Evolutionary conservation across 2,113 vertebrate species (phyloP).

Genomic region (Pomatostomus ruficeps): DNA sequence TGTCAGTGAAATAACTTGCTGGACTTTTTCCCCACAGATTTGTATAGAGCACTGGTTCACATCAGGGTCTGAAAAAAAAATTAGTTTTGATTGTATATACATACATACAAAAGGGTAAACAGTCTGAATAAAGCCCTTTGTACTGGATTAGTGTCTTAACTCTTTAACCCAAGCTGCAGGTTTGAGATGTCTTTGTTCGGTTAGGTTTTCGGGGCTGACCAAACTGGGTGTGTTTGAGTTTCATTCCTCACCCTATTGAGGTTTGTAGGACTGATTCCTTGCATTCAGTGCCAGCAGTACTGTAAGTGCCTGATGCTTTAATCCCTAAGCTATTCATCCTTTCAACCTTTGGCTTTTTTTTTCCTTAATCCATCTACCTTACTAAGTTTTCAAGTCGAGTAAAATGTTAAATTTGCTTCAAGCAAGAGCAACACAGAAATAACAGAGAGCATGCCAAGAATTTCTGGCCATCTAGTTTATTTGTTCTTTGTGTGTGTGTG

Average conservation of each 20-base stretch:
- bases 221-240: slow-evolving; percentile 38
- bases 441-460: slow-evolving; percentile 19
- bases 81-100: slow-evolving; percentile 62
- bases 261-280: slow-evolving; percentile 56
- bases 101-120: slow-evolving; percentile 52
- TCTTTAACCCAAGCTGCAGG: slow-evolving; percentile 64
- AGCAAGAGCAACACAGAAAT: slow-evolving; percentile 12
- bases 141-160: slow-evolving; percentile 55
- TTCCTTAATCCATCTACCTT: slow-evolving; percentile 55
- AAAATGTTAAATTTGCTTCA: slow-evolving; percentile 37
- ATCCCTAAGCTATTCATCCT: slow-evolving; percentile 66
- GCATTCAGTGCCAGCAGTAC: slow-evolving; percentile 62
- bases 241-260: slow-evolving; percentile 61
- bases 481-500: background rate
- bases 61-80: slow-evolving; percentile 61
- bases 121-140: slow-evolving; percentile 48
- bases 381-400: slow-evolving; percentile 56
- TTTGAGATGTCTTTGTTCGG: slow-evolving; percentile 70
- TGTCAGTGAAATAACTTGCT: slow-evolving; percentile 65
- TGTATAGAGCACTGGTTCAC: slow-evolving; percentile 63
- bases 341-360: slow-evolving; percentile 64
- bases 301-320: slow-evolving; percentile 60
- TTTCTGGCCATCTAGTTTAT: background rate
- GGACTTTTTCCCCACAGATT: slow-evolving; percentile 44
- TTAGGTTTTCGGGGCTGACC: slow-evolving; percentile 49